Percentiles rank a stretch among this genome's conserved stretches.
Evolutionary conservation across 2,113 vertebrate species (phyloP).

Genomic region (Thamnaconus septentrionalis): DNA sequence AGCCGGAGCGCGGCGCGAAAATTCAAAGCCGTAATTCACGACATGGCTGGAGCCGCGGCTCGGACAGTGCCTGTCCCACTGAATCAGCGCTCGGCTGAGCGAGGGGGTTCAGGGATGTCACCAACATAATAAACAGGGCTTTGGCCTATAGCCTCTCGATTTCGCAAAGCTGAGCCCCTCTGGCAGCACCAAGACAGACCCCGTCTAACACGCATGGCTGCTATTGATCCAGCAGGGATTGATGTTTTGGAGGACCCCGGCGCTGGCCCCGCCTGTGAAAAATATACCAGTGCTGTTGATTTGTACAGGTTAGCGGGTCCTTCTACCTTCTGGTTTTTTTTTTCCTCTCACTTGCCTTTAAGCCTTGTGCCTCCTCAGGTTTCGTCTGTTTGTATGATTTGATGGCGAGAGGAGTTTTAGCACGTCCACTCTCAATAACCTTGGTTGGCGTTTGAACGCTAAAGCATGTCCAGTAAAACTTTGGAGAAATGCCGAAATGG

Average conservation of each 20-base stretch:
- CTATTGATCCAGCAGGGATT: slow-evolving; percentile 73
- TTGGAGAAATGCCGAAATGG: no score
- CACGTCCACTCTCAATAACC: no score
- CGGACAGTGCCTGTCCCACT: slow-evolving; percentile 62
- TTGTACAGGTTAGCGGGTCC: slow-evolving; percentile 16
- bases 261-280: slow-evolving; percentile 61
- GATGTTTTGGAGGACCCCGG: slow-evolving; percentile 66
- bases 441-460: no score
- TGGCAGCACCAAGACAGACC: slow-evolving; percentile 40
- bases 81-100: slow-evolving; percentile 68
- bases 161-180: slow-evolving; percentile 38
- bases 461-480: no score
- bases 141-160: slow-evolving; percentile 55
- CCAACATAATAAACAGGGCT: slow-evolving; percentile 68
- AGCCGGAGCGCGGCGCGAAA: slow-evolving; percentile 52
- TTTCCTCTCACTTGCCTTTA: no score
- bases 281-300: slow-evolving; percentile 29
- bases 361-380: no score
- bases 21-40: slow-evolving; percentile 59
- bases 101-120: slow-evolving; percentile 65
- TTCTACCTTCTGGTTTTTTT: no score
- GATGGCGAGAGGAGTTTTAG: no score
- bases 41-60: slow-evolving; percentile 61
- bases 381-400: no score
- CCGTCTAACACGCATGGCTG: slow-evolving; percentile 43